Percentiles rank a stretch among this genome's conserved stretches.
Conservation (phyloP, 2,888 invertebrate genomes). For the Cinara cedri region DNA sequence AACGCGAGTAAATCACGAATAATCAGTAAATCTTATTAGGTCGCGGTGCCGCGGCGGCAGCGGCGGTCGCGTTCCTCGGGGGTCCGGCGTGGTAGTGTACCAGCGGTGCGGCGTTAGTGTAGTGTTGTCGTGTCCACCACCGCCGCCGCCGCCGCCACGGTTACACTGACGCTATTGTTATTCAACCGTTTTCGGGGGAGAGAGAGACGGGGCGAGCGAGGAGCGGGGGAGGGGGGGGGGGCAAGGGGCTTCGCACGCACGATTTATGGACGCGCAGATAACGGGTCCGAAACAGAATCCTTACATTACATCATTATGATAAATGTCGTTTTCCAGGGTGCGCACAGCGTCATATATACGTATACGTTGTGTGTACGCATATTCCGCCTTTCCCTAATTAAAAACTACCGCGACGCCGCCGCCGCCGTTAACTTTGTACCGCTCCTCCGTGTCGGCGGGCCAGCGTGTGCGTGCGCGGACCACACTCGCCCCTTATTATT, state of each 20-base stretch:
- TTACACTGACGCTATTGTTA: too few species aligned
- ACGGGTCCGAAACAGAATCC: conserved; percentile 57
- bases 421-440: conserved; percentile 48
- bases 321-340: conserved; percentile 55
- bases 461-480: not conserved
- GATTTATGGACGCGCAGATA: conserved; percentile 57
- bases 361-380: not conserved
- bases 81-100: conserved; percentile 40
- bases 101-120: not conserved
- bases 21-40: conserved; percentile 57
- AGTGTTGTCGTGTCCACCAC: conserved; percentile 2
- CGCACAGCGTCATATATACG: too few species aligned
- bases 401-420: conserved; percentile 49
- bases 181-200: conserved; percentile 40
- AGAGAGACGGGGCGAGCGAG: too few species aligned
- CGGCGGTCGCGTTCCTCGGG: conserved; percentile 41
- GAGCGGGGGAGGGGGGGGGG: not conserved
- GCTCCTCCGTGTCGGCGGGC: not conserved
- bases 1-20: conserved; percentile 55
- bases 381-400: conserved; percentile 53
- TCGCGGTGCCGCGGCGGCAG: not conserved
- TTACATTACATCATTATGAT: conserved; percentile 57
- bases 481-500: conserved; percentile 25
- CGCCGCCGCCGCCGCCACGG: not conserved
- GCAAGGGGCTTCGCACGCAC: conserved; percentile 34